Evolutionary conservation across 1,140 invertebrate genomes (phyloP).

Genomic region (Halesus radiatus): DNA sequence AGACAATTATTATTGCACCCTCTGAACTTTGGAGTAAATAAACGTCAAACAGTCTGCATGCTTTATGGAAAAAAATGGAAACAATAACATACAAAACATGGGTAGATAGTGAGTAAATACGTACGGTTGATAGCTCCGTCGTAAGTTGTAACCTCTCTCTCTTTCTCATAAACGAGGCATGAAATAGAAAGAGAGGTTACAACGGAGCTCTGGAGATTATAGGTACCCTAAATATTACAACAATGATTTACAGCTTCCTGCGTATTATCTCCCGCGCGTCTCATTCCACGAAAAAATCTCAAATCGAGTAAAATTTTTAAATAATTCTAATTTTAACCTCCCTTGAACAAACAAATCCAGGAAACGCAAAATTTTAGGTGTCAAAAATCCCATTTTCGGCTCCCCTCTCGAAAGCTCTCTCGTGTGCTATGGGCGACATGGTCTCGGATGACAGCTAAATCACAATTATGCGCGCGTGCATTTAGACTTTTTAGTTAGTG

Average conservation of each 20-base stretch:
- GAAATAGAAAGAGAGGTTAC: too few relatives aligned
- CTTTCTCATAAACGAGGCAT: too few relatives aligned
- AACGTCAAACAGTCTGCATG: conserved; percentile 29
- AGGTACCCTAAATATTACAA: conserved; percentile 51
- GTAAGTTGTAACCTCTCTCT: too few relatives aligned
- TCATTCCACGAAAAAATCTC: conserved; percentile 28
- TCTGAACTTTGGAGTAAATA: conserved; percentile 37
- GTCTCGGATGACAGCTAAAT: conserved; percentile 29
- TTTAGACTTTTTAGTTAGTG: conserved; percentile 18
- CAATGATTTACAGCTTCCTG: conserved; percentile 56
- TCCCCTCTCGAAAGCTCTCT: conserved; percentile 42
- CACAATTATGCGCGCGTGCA: conserved; percentile 15
- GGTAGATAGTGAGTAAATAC: too few relatives aligned
- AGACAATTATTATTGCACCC: conserved; percentile 39
- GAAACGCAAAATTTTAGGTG: conserved; percentile 66
- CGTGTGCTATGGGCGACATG: neutral
- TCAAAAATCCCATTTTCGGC: conserved; percentile 65
- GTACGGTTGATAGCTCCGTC: too few relatives aligned
- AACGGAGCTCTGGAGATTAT: neutral
- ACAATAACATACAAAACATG: conserved; percentile 47
- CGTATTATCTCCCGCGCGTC: conserved; percentile 43
- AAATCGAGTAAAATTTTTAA: conserved; percentile 16
- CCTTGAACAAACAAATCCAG: conserved; percentile 60
- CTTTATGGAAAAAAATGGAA: conserved; percentile 50
- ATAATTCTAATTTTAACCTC: conserved; percentile 51